Evolutionary conservation across 2,888 invertebrate species (phyloP), one percentile per base, ranked within the genome.

Genomic region (Eilema griseolum): DNA sequence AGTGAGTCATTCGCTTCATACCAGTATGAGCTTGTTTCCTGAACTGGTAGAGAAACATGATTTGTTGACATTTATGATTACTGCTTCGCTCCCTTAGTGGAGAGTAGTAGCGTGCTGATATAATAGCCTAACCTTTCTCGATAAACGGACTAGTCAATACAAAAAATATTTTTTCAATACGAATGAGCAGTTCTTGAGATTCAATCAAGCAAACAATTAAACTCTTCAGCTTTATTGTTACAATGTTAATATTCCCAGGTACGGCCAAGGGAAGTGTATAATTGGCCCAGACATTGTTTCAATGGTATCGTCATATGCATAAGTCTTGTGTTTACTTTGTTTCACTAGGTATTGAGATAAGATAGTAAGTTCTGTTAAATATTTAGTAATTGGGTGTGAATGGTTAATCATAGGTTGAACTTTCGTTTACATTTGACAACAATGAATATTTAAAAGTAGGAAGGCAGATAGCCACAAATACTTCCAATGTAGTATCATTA

Each of bases 1-100:
- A 86, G 79, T 84, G 83, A 83, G 67, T 84, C 84, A 84, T 76
- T 72, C 78, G 75, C 71, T 77, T 77, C 69, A 68, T 77, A 80
- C 74, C 73, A 70, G 63, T 66, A 69, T 69, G 57, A 61, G 69
- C 70, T 78, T 76, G 75, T 75, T 82, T 81, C 80, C 76, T 80
- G 76, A 74, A 83, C 76, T 70, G 59, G 20, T 62, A 68, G 78
- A 78, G 80, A 76, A 70, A 33, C 28, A 3, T 3, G 28, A 28
- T 28, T 28, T 28, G 28, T 28, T 28, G 28, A 28, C 3, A 28
- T 28, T 28, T 28, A 28, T 28, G 28, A 28, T 5, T 28, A 28
- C 28, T 28, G 28, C 28, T 28, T 5, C 28, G 28, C 3, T n/a
- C n/a, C n/a, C n/a, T n/a, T n/a, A n/a, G n/a, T n/a, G n/a, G n/a